Evolutionary conservation across 2,113 vertebrate genomes (phyloP), one percentile per base, ranked within the genome.

Genomic region (Zosterops lateralis): DNA sequence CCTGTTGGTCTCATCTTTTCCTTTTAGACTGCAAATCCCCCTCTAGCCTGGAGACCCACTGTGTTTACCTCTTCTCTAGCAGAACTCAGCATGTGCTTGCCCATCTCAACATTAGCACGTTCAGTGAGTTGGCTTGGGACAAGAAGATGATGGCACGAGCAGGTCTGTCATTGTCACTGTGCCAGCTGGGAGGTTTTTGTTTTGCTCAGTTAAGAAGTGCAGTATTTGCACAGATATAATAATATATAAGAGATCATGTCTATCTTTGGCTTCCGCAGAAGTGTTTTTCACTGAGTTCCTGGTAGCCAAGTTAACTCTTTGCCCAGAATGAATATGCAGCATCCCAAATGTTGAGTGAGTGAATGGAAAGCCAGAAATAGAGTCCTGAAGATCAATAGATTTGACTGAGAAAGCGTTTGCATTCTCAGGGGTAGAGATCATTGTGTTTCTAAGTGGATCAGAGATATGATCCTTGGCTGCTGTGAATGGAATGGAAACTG

Each of bases 341-440:
- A 95, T 96, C 85, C 91, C 76, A 95, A 95, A 94, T 31, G 61
- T 56, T 4, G 44, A 95, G 67, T 87, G 89, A 82, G 66, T 96
- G 97, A 98, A 98, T 98, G 98, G 97, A 97, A 98, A 98, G 98
- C 98, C 98, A 99, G 98, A 98, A 99, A 99, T 98, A 99, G 98
- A 98, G 97, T 96, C 50, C 77, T 62, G 54, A 45, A 97, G 98
- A 99, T 99, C 98, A 97, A 99, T 99, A 98, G 97, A 97, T 98
- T 97, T 97, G 97, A 96, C 98, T 97, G 98, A 98, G 97, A 98
- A 98, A 98, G 98, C 92, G 77, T 97, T 98, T 97, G 97, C 98
- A 97, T 98, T 98, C 98, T 99, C 98, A 96, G 98, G 98, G 98
- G 98, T 97, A 97, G 97, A 98, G 98, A 98, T 98, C 98, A 98